Evolutionary conservation across 2,113 vertebrate genomes (phyloP).

Genomic region (Cochlearius cochlearius): DNA sequence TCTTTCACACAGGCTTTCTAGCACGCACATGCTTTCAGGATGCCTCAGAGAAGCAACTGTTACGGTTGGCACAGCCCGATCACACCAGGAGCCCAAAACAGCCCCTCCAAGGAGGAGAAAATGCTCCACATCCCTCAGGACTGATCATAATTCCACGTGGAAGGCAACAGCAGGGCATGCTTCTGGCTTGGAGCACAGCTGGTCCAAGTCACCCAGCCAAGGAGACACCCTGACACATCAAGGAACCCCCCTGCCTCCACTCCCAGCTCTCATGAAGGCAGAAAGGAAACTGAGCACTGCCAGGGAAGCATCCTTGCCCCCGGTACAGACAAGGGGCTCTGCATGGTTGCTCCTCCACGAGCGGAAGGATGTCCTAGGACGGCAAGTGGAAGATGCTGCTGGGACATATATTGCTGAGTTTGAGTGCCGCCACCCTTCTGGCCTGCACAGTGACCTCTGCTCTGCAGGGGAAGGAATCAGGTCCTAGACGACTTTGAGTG

Average conservation of each 20-base stretch:
- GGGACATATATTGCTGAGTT: background rate
- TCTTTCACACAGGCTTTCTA: background rate
- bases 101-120: background rate
- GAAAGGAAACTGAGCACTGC: background rate
- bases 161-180: background rate
- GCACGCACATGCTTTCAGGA: background rate
- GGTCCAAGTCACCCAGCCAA: background rate
- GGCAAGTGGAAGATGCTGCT: background rate
- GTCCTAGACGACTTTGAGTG: background rate
- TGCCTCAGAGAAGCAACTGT: constrained; percentile 6
- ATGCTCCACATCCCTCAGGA: background rate
- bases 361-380: background rate
- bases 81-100: background rate
- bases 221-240: background rate
- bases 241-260: background rate
- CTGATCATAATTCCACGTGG: fast-evolving
- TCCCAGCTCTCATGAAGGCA: background rate
- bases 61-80: background rate
- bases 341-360: background rate
- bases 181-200: background rate
- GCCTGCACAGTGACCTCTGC: background rate
- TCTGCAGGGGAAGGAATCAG: background rate
- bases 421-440: background rate
- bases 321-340: background rate
- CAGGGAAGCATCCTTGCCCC: background rate